Percentiles rank a stretch among this genome's conserved stretches.
Evolutionary conservation across 2,113 vertebrate species (phyloP).

Genomic region (Puffinus mauretanicus): DNA sequence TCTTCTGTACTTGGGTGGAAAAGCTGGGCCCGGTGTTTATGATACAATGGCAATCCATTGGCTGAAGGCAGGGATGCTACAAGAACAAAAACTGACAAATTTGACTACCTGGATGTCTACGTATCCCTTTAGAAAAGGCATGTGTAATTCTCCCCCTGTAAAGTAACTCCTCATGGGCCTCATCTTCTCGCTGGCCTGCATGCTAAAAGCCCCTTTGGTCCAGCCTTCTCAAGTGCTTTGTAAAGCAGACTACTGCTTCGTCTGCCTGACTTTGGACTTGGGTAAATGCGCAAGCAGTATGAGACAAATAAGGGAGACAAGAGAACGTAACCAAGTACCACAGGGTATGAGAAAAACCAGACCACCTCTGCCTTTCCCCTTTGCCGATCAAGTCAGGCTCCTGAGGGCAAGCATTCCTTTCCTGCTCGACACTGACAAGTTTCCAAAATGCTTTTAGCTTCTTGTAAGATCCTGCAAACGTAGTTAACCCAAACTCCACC

Average conservation of each 20-base stretch:
- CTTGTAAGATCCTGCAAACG: neutral
- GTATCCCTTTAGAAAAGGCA: neutral
- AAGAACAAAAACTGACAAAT: neutral
- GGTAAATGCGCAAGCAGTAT: neutral
- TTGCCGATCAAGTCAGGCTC: neutral
- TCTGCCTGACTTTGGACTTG: neutral
- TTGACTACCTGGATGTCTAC: neutral
- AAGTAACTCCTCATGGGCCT: neutral
- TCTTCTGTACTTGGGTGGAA: neutral
- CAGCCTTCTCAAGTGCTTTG: neutral
- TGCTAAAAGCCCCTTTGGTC: neutral
- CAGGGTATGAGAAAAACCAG: neutral
- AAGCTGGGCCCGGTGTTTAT: neutral
- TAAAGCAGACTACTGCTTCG: neutral
- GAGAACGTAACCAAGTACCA: neutral
- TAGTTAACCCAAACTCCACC: neutral
- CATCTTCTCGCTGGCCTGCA: neutral
- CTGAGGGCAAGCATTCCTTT: neutral
- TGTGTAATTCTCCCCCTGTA: accelerated
- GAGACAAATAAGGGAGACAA: neutral
- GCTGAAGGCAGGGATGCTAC: neutral
- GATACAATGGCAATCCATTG: neutral
- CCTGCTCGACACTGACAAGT: neutral
- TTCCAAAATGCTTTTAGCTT: neutral
- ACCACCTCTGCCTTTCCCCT: neutral